Evolutionary conservation across 1,140 invertebrate genomes (phyloP), one percentile per base, ranked within the genome.

Genomic region (Drosophila pandora): DNA sequence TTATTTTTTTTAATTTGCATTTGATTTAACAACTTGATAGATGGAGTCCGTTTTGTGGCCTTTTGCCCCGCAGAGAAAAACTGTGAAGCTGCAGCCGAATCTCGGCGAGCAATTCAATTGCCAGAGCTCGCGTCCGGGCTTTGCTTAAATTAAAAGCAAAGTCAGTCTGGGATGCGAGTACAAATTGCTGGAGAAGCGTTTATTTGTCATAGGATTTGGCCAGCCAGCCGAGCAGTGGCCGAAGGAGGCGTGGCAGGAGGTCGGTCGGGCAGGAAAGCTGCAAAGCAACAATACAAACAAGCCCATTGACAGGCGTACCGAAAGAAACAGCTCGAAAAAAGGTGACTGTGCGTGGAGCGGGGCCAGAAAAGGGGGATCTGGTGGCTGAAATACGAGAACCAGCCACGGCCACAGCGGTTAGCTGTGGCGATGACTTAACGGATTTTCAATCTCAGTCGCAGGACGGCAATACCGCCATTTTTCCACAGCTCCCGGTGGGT

Each of bases 351-450:
- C 25, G 21, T 3, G 43, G 21, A 21, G 12, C 34, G 9, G 28
- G 32, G 41, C 37, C 17, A 17, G 52, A 49, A 25, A 0, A 9
- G 28, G 13, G 12, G 48, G 47, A 50, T 68, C 9, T 28, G 65
- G 23, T 37, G 34, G 34, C 34, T n/a, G 34, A 37, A 54, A 68
- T 68, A 58, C 54, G 78, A 61, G 47, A 65, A 58, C 61, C 70
- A 55, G 59, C 74, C 55, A 67, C 48, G 76, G 74, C 73, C 83
- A 79, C 83, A 82, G 82, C 65, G 82, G 82, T 88, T 88, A 88
- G 83, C 79, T 72, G 62, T 76, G 83, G 79, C 83, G 79, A 88
- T 88, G 83, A 88, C 83, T 88, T 88, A 88, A 88, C 83, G 83
- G 83, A 88, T 88, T 88, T 88, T 79, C 83, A 88, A 85, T 85